Evolutionary conservation across 2,797 vertebrate species (phyloP).

Genomic region (Benthosema pterotum): DNA sequence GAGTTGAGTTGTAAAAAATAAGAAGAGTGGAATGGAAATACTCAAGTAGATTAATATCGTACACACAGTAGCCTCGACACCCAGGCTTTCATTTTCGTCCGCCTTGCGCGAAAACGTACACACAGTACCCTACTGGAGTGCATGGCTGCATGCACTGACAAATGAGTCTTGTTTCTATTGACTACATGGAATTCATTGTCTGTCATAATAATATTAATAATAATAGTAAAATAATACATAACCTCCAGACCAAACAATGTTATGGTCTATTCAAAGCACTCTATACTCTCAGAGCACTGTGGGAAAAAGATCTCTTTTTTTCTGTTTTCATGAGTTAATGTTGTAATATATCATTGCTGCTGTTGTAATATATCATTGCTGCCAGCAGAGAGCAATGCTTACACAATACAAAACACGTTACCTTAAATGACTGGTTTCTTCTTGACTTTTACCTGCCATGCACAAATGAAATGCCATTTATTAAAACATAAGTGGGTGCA

Average conservation of each 20-base stretch:
- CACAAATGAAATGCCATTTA: not conserved
- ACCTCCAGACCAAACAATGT: not conserved
- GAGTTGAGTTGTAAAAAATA: too few relatives aligned
- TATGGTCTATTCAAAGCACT: not conserved
- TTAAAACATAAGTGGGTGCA: not conserved
- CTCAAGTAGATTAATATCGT: too few relatives aligned
- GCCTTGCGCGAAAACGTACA: too few relatives aligned
- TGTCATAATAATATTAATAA: too few relatives aligned
- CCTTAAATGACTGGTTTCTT: not conserved
- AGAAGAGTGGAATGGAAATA: too few relatives aligned
- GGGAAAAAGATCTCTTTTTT: not conserved
- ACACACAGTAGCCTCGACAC: too few relatives aligned
- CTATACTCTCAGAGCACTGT: not conserved
- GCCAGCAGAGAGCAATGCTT: slow-evolving; percentile 72
- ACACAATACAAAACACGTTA: slow-evolving; percentile 38
- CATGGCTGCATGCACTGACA: not conserved
- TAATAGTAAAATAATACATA: too few relatives aligned
- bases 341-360: slow-evolving; percentile 38
- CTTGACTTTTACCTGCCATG: not conserved
- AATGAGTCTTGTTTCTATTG: too few relatives aligned
- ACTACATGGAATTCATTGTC: too few relatives aligned
- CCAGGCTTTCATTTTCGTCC: too few relatives aligned
- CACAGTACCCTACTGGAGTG: too few relatives aligned
- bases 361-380: slow-evolving; percentile 44
- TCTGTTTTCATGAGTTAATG: not conserved